Base-by-base conservation (phyloP, 2,888 invertebrate species). In the Plebejus melissa region DNA sequence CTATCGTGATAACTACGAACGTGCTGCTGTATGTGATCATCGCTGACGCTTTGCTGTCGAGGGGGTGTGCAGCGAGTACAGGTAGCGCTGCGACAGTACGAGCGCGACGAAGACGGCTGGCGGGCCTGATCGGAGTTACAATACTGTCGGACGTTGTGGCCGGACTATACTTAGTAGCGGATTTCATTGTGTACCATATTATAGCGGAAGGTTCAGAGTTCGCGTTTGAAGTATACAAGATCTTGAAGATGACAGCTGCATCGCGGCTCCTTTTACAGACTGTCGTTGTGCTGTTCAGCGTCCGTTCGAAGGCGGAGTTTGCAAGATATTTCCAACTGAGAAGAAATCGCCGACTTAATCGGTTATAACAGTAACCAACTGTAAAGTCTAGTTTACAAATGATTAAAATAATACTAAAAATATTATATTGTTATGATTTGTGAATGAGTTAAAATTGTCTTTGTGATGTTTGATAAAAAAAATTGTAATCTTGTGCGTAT, bases 11-110 rank as follows among this genome's bases (percentile, higher is more conserved):
- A 13, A 60, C 60, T 60, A 11, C 4, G 1, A 60, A 60, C 60
- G 60, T 65, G 13, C 28, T 65, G 22, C 11, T 65, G 60, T 65
- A 65, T 65, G 60, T 65, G 60, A 65, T 28, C 32, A 65, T 65
- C 11, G 60, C 60, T 65, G 11, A 22, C 28, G 60, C 60, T 6
- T 65, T 65, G 32, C 32, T 65, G 60, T 65, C 60, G n/a, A 7
- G 58, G 0, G 7, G 58, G 0, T 1, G 16, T 2, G 57, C 22
- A 58, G 58, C 58, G 9, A 54, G 58, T 22, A 22, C 58, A 58
- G 58, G 58, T 22, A 28, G 28, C 3, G 60, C 28, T 11, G 60
- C 28, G 28, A 4, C 11, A 28, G 22, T 65, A 4, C 60, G 60
- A 2, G 11, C 60, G 11, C 28, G 60, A 28, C 11, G 60, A 28